These are phyloP conservation scores for Ormyrus thymus DNA, from an alignment of 2,888 invertebrate genomes.

Conservation along the genomic window DNA sequence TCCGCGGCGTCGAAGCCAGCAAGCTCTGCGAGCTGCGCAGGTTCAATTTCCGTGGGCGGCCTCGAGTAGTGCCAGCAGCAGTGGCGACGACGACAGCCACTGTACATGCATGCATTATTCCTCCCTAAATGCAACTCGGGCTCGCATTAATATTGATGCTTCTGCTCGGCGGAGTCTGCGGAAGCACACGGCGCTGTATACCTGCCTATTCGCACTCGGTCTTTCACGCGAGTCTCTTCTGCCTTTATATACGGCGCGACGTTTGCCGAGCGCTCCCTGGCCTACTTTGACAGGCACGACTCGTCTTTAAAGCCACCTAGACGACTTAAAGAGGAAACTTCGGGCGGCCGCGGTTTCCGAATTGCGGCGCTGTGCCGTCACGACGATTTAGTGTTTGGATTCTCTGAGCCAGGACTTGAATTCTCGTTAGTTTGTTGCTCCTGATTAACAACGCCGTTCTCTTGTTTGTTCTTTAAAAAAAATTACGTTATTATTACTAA, in stretches of 20 bases:
- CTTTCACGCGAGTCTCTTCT: neutral
- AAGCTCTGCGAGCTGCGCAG: no score
- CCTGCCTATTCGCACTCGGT: conserved; percentile 9
- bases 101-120: conserved; percentile 62
- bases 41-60: no score
- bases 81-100: no score
- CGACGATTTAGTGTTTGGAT: no score
- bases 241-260: neutral
- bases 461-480: no score
- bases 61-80: no score
- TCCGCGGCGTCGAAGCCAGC: no score
- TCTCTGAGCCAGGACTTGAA: no score
- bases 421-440: no score
- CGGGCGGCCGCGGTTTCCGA: neutral
- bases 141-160: conserved; percentile 67
- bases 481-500: no score
- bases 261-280: conserved; percentile 23
- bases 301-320: conserved; percentile 17
- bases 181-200: neutral
- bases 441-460: no score
- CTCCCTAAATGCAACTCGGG: conserved; percentile 60
- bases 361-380: no score
- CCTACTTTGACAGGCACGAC: conserved; percentile 39
- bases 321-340: conserved; percentile 17
- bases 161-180: conserved; percentile 16